These are phyloP conservation scores for Adelosebastes latens DNA, from an alignment of 2,797 vertebrate genomes.

Conservation along the genomic window DNA sequence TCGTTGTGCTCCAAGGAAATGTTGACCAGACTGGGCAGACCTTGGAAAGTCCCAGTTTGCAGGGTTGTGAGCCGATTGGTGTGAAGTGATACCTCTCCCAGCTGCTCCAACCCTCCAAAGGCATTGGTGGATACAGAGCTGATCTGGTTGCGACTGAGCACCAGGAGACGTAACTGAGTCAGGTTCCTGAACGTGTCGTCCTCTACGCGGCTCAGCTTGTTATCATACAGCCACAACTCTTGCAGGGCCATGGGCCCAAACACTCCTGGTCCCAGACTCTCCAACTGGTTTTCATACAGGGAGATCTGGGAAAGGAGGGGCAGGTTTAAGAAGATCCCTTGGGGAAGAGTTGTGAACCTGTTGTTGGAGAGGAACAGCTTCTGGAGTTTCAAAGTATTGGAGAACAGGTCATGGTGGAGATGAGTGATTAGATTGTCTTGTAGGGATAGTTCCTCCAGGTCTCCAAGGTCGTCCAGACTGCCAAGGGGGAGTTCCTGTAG, in stretches of 20 bases:
- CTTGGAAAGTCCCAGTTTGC: conserved; percentile 82
- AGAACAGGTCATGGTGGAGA: conserved; percentile 85
- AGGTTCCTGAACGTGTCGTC: conserved; percentile 87
- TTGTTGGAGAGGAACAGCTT: conserved; percentile 92
- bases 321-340: conserved; percentile 86
- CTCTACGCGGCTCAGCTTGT: conserved; percentile 84
- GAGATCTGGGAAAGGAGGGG: conserved; percentile 85
- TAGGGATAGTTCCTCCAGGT: conserved; percentile 87
- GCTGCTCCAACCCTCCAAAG: conserved; percentile 85
- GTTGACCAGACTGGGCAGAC: conserved; percentile 85
- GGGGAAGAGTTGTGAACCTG: conserved; percentile 83
- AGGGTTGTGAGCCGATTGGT: conserved; percentile 85
- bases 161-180: conserved; percentile 85
- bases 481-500: conserved; percentile 83
- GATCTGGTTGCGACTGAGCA: conserved; percentile 91
- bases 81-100: conserved; percentile 91
- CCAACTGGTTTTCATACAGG: conserved; percentile 87
- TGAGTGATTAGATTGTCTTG: conserved; percentile 87
- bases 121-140: conserved; percentile 77
- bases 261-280: conserved; percentile 78
- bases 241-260: conserved; percentile 88
- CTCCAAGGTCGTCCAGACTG: conserved; percentile 83
- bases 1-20: conserved; percentile 92
- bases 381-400: conserved; percentile 84
- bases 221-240: conserved; percentile 93